A percentile compares a stretch with the other conserved stretches of the same genome.
Evolutionary conservation across 2,113 vertebrate genomes (phyloP).

Genomic region (Sporophila hypoxantha): DNA sequence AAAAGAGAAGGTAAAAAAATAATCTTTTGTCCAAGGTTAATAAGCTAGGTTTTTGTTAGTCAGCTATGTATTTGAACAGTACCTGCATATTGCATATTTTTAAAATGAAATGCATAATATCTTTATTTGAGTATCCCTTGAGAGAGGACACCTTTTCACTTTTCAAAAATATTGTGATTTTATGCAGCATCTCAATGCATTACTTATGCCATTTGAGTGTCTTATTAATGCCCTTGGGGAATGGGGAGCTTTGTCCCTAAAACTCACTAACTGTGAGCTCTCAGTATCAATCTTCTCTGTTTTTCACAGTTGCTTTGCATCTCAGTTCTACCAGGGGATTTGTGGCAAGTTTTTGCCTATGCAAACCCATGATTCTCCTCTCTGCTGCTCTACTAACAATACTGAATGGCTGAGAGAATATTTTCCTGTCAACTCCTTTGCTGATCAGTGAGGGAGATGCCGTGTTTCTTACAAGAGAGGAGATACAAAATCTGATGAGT

Average conservation of each 20-base stretch:
- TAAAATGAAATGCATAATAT: not conserved
- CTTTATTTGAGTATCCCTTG: not conserved
- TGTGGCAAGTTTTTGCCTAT: not conserved
- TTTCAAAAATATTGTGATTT: constrained; percentile 37
- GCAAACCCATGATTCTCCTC: not conserved
- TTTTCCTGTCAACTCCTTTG: constrained; percentile 29
- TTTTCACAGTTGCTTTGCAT: not conserved
- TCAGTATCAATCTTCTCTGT: not conserved
- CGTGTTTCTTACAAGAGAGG: not conserved
- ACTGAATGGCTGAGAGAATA: not conserved
- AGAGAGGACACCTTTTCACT: not conserved
- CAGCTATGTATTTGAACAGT: not conserved
- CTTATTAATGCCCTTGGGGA: not conserved
- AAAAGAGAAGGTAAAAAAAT: not conserved
- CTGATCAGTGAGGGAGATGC: not conserved
- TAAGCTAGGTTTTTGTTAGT: not conserved
- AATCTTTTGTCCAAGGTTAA: not conserved
- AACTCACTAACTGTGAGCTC: not conserved
- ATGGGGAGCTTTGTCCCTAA: not conserved
- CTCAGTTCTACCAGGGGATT: not conserved
- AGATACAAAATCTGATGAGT: constrained; percentile 22
- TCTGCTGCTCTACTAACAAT: not conserved
- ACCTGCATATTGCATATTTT: not conserved
- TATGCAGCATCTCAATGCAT: not conserved
- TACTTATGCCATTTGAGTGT: not conserved